A percentile compares a stretch with the other conserved stretches of the same genome.
These are phyloP conservation scores for Fopius arisanus DNA, from an alignment of 1,140 invertebrate species.

Conservation along the genomic window DNA sequence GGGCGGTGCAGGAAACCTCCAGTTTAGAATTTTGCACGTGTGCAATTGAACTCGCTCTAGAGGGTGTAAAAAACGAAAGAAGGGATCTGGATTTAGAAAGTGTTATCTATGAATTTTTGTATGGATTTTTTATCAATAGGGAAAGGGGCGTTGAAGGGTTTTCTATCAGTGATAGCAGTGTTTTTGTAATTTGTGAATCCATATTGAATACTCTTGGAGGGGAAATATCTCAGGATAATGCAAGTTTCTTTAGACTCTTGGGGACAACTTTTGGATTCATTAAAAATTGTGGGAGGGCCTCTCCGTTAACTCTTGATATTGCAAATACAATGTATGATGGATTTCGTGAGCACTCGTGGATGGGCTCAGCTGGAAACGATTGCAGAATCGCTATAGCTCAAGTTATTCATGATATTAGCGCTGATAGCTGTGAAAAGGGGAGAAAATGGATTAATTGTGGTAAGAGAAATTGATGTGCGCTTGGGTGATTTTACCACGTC, in stretches of 20 bases:
- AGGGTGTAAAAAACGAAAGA: constrained; percentile 14
- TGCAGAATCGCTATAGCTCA: constrained; percentile 45
- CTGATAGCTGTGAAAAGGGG: constrained; percentile 12
- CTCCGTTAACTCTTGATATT: neutral
- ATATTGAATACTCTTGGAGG: neutral
- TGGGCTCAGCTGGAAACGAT: constrained; percentile 38
- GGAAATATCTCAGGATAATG: constrained; percentile 37
- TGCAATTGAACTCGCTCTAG: constrained; percentile 23
- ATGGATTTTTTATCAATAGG: constrained; percentile 3
- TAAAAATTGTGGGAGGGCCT: constrained; percentile 31
- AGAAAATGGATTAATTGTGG: constrained; percentile 11
- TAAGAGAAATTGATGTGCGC: neutral
- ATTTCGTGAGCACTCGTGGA: constrained; percentile 46
- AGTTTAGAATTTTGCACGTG: constrained; percentile 26
- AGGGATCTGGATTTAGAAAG: constrained; percentile 45
- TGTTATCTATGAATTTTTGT: constrained; percentile 48
- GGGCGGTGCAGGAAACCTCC: constrained; percentile 29
- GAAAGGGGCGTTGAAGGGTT: neutral
- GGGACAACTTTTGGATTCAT: constrained; percentile 44
- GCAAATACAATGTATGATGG: constrained; percentile 38
- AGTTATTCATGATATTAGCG: constrained; percentile 42
- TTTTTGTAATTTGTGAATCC: neutral
- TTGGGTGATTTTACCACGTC: neutral
- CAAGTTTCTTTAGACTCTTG: constrained; percentile 46
- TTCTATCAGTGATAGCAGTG: neutral